Conservation (phyloP, 2,113 vertebrate species). For the Calidris pugnax region DNA sequence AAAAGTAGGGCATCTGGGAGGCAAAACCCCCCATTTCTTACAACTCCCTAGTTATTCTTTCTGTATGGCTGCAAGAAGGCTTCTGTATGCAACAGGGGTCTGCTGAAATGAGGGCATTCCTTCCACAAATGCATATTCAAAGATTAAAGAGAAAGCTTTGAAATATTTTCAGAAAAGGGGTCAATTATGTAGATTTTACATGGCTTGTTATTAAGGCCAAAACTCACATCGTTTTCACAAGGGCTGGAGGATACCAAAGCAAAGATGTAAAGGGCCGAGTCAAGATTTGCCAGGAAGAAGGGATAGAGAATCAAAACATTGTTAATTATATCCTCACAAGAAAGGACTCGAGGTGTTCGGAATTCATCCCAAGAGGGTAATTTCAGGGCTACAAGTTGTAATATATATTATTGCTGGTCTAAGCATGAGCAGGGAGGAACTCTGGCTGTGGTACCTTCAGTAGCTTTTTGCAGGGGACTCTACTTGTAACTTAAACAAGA, state of each 20-base stretch:
- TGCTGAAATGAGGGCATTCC: slow-evolving; percentile 45
- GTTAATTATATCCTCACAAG: slow-evolving; percentile 40
- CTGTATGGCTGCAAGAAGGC: background rate
- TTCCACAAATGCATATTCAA: slow-evolving; percentile 43
- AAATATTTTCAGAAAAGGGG: slow-evolving; percentile 62
- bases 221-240: slow-evolving; percentile 29
- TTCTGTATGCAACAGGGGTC: slow-evolving; percentile 23
- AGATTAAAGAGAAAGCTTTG: slow-evolving; percentile 61
- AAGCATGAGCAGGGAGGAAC: slow-evolving; percentile 6
- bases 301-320: slow-evolving; percentile 33
- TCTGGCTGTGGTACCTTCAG: background rate
- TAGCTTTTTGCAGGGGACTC: background rate
- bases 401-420: slow-evolving; percentile 13
- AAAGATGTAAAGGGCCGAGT: background rate
- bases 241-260: slow-evolving; percentile 28
- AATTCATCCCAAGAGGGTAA: slow-evolving; percentile 26
- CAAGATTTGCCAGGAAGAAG: background rate
- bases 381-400: slow-evolving; percentile 29
- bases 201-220: slow-evolving; percentile 62
- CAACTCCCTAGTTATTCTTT: slow-evolving; percentile 20
- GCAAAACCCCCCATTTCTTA: background rate
- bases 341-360: background rate
- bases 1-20: slow-evolving; percentile 31
- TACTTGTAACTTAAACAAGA: background rate
- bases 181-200: slow-evolving; percentile 71